Base-by-base conservation (phyloP, 2,888 invertebrate species). In the Adela reaumurella region DNA sequence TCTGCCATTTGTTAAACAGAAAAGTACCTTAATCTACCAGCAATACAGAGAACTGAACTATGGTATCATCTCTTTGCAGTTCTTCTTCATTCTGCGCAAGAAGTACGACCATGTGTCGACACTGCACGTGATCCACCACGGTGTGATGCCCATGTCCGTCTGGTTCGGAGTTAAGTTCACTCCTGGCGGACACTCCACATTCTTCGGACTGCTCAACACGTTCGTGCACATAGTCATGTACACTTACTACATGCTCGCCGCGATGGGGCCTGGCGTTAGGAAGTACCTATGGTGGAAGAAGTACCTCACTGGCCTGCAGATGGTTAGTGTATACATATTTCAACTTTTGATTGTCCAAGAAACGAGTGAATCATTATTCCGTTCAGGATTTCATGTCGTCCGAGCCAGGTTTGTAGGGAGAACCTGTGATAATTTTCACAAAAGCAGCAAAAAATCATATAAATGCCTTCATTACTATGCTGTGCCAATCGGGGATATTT, bases 171-270 rank as follows among this genome's bases (percentile, higher is more conserved):
- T 96, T 49, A 94, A 94, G 79, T 96, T 94, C 81, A 94, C 93
- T 19, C 94, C 95, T 83, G 94, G 96, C 65, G 97, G 97, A 28
- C 96, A 97, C 70, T 94, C 94, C 59, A 95, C 97, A 4, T 97
- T 97, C 84, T 97, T 97, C 70, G 93, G 95, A 2, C 82, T 95
- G 58, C 80, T 96, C 62, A 97, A 97, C 74, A 94, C 95, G 1
- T 95, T 95, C 70, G 95, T 97, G n/a, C 97, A 97, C 74, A 90
- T 97, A 60, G 82, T 97, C 57, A 97, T 97, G 97, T 97, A 97
- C 76, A 81, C 87, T 4, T 97, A 97, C 79, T 95, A 95, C 65
- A 83, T 97, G 81, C 74, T 96, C 62, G 87, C 95, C 46, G 96
- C 96, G 28, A 82, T 95, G 74, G 96, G 97, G 51, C 95, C 95